phyloP scores from a whole-genome alignment of 2,797 vertebrate genomes.

The Mallotus villosus region DNA sequence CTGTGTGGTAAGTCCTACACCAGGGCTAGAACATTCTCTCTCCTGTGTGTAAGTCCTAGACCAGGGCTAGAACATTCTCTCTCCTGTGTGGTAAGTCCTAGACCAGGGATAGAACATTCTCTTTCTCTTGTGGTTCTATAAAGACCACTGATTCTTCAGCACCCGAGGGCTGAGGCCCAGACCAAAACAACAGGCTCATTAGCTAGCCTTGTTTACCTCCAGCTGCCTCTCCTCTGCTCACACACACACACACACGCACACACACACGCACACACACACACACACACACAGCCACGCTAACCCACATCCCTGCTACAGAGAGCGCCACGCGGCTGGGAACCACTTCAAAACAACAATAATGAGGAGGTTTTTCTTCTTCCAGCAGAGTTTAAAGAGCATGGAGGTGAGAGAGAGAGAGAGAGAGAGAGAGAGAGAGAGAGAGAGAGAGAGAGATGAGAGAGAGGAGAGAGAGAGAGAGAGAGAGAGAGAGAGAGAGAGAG shows the following conservation, averaged over 20 bases:
- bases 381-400: constrained; percentile 31
- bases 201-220: constrained; percentile 46
- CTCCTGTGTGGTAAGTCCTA: not conserved
- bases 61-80: too few relatives aligned
- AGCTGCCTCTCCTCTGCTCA: constrained; percentile 22
- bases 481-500: constrained; percentile 8
- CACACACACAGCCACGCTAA: constrained; percentile 12
- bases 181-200: constrained; percentile 45
- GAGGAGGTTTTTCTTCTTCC: constrained; percentile 27
- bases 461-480: not conserved
- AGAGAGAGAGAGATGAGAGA: constrained; percentile 1
- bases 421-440: constrained; percentile 7
- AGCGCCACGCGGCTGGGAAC: constrained; percentile 12
- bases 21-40: too few relatives aligned
- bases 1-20: too few relatives aligned
- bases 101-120: not conserved
- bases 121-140: constrained; percentile 29
- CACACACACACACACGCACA: constrained; percentile 4
- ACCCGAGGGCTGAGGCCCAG: constrained; percentile 22
- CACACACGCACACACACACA: constrained; percentile 7
- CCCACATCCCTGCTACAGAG: constrained; percentile 41
- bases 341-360: constrained; percentile 31
- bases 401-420: constrained; percentile 1
- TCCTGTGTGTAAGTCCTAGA: not conserved
- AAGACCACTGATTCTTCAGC: constrained; percentile 45